Evolutionary conservation across 2,797 vertebrate species (phyloP), one percentile per base, ranked within the genome.

Genomic region (Holocentrus rufus): DNA sequence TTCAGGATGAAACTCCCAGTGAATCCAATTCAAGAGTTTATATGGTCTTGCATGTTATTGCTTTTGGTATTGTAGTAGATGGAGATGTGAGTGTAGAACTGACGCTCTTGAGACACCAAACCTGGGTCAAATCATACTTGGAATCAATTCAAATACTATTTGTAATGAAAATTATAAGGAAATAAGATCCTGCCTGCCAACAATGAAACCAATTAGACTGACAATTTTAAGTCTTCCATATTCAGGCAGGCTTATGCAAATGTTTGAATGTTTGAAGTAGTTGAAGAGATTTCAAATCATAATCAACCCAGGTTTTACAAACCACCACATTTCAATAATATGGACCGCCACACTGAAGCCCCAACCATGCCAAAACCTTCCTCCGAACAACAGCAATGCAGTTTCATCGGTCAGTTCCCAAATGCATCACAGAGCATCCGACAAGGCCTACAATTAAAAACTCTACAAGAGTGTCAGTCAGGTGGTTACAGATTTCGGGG

Each of bases 61-160:
- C 34, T 50, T 63, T 47, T 22, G 23, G 46, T 64, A 1, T 39
- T 34, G 68, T 58, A 31, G 79, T 72, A 76, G 76, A 82, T 72
- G 69, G 31, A 70, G 11, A 30, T 18, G 8, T 72, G 25, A 49
- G 55, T 72, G 66, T n/a, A 61, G 54, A 74, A 50, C 67, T 59
- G 54, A 65, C 5, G 18, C 20, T 74, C 18, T 60, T 7, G 22
- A 85, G 52, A 44, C 58, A 55, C 36, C 59, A 76, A 64, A 80
- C 62, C 67, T 62, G 70, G 61, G 82, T 77, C 4, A 5, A 54
- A 88, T 55, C 14, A 81, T 76, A 79, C 59, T 83, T 76, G 56
- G 20, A 77, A 77, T 63, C 22, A 10, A n/a, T 23, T 58, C 27
- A 58, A 65, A 71, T 6, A 5, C 3, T 1, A 3, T 42, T 34